phyloP scores from a whole-genome alignment of 2,113 vertebrate species.

The Lipotes vexillifer region DNA sequence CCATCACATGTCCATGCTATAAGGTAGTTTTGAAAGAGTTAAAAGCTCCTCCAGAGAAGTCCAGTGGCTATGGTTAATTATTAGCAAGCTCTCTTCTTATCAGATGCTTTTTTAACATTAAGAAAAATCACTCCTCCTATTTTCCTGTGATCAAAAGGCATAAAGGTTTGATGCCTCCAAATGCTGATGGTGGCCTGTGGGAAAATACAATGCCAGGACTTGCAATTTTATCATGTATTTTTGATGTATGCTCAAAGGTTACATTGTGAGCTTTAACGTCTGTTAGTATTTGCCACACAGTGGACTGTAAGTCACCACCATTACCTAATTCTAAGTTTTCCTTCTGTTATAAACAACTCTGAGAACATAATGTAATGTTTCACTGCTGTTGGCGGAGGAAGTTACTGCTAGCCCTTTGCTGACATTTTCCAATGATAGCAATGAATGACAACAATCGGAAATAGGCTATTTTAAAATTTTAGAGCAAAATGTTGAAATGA shows the following conservation, averaged over 20 bases:
- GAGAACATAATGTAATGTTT: slow-evolving; percentile 25
- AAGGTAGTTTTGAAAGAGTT: slow-evolving; percentile 47
- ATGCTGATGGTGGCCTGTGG: neutral
- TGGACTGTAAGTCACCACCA: neutral
- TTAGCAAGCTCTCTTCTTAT: slow-evolving; percentile 60
- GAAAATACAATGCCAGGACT: neutral
- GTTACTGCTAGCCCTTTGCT: neutral
- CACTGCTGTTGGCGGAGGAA: neutral
- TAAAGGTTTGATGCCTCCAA: neutral
- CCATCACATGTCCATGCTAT: neutral
- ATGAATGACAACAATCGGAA: neutral
- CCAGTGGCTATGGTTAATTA: slow-evolving; percentile 67
- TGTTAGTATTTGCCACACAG: slow-evolving; percentile 19
- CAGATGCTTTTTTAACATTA: slow-evolving; percentile 65
- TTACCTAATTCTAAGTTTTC: neutral
- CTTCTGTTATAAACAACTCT: slow-evolving; percentile 4
- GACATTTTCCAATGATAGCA: neutral
- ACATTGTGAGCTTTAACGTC: neutral
- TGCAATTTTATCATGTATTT: neutral
- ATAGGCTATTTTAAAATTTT: slow-evolving; percentile 20
- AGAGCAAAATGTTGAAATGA: slow-evolving; percentile 19
- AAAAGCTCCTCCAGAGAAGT: slow-evolving; percentile 38
- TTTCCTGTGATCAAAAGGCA: slow-evolving; percentile 58
- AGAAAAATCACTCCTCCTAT: neutral
- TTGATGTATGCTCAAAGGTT: slow-evolving; percentile 15